These are phyloP conservation scores for Hermetia illucens DNA, from an alignment of 1,140 invertebrate genomes.

Conservation along the genomic window DNA sequence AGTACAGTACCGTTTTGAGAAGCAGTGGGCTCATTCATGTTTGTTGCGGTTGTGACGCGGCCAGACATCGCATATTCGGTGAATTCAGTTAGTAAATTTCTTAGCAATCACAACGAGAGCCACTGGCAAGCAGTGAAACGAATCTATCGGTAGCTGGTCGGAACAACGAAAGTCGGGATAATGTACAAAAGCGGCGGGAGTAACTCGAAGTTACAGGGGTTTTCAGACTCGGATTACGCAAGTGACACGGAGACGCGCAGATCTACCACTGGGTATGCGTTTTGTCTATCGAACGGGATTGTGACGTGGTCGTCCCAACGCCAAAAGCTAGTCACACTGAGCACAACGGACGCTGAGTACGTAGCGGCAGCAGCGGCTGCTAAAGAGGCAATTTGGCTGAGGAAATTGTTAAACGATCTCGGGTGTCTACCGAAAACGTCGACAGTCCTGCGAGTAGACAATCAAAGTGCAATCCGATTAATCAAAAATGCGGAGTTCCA, in stretches of 20 bases:
- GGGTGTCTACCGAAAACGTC: neutral
- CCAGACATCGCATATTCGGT: slow-evolving; percentile 27
- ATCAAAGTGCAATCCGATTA: slow-evolving; percentile 14
- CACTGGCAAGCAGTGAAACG: slow-evolving; percentile 27
- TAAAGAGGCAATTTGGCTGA: slow-evolving; percentile 19
- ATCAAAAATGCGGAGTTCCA: slow-evolving; percentile 11
- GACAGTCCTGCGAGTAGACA: slow-evolving; percentile 9
- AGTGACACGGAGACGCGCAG: slow-evolving; percentile 16
- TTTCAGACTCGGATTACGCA: slow-evolving; percentile 25
- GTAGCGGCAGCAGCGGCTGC: slow-evolving; percentile 16
- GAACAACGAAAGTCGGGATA: slow-evolving; percentile 18
- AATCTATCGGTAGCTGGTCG: slow-evolving; percentile 29
- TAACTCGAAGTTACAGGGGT: slow-evolving; percentile 9
- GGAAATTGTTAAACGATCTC: slow-evolving; percentile 14
- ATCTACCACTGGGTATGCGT: slow-evolving; percentile 21
- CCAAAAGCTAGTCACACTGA: slow-evolving; percentile 21
- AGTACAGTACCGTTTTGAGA: too few species aligned
- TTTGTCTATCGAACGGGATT: slow-evolving; percentile 13
- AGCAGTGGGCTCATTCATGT: too few species aligned
- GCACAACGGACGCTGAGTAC: slow-evolving; percentile 32
- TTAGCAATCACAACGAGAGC: slow-evolving; percentile 15
- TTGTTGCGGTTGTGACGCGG: slow-evolving; percentile 24
- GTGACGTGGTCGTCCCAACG: slow-evolving; percentile 24
- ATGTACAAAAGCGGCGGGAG: neutral
- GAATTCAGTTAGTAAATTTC: slow-evolving; percentile 25